Base-by-base conservation (phyloP, 1,140 invertebrate genomes). In the Whitmania pigra region DNA sequence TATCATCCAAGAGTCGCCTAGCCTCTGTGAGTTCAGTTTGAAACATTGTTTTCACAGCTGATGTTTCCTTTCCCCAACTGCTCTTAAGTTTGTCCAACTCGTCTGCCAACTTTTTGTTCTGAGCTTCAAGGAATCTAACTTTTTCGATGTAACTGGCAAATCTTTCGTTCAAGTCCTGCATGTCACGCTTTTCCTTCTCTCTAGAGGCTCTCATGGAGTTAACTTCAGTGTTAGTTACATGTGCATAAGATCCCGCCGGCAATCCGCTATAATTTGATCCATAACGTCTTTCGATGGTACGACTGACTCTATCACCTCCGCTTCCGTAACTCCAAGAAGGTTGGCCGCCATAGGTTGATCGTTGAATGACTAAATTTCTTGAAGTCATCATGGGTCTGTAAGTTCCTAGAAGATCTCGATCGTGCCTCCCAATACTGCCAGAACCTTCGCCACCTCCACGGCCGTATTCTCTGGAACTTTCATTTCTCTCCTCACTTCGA, bases 191-290 rank as follows among this genome's bases (percentile, higher is more conserved):
- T 27, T 74, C 73, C 68, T 79, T 80, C 75, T 84, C 83, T 20
- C 84, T 77, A 31, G 75, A 78, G 57, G 78, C 78, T 67, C 81
- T 78, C 70, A 85, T 80, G 31, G 77, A 77, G n/a, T 77, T 76
- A 18, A 82, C 82, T 13, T 82, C 79, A n/a, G 78, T 75, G 70
- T 73, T 77, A 31, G 78, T 76, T n/a, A 80, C 75, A 67, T 77
- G 75, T 49, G 76, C 73, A 72, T 75, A 78, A 54, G 78, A 75
- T 20, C 78, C 78, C 0, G 76, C 76, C 5, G 57, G 54, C 17
- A 63, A 27, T 53, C 54, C 71, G 77, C 75, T 15, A 57, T 55
- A 40, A 20, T 7, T 31, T 67, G 22, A 20, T 13, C 49, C 49
- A 20, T 68, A 53, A 31, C 36, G 49, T 29, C 67, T 54, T 36